Conservation (phyloP, 2,888 invertebrate genomes). For the Nebria brevicollis region DNA sequence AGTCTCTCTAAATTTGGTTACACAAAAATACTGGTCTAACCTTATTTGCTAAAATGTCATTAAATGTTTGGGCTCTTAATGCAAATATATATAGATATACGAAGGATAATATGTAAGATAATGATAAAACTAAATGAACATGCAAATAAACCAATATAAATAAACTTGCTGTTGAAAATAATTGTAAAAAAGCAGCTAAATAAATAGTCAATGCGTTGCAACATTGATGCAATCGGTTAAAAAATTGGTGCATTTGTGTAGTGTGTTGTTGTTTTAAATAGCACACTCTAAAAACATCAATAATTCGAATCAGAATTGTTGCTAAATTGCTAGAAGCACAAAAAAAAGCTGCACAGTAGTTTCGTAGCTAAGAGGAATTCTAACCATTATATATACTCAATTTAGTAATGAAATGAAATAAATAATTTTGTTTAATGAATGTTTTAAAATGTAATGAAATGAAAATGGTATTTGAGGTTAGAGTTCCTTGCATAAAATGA, state of each 20-base stretch:
- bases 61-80: not conserved
- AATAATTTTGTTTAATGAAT: not conserved
- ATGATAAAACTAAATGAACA: not conserved
- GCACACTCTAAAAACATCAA: constrained; percentile 24
- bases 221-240: not conserved
- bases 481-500: not conserved
- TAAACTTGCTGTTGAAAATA: not conserved
- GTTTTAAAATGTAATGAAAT: not conserved
- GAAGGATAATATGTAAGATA: not conserved
- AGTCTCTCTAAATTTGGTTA: not conserved
- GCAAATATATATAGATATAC: not conserved
- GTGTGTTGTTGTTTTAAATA: constrained; percentile 10
- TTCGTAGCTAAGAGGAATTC: constrained; percentile 24
- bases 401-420: not conserved
- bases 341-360: constrained; percentile 36
- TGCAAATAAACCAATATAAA: not conserved
- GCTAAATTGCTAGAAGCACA: constrained; percentile 26
- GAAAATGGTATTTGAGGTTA: not conserved
- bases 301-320: constrained; percentile 10
- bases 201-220: not conserved
- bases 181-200: not conserved
- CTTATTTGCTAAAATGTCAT: not conserved
- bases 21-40: not conserved
- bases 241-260: not conserved
- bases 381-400: constrained; percentile 15